Evolutionary conservation across 2,797 vertebrate genomes (phyloP).

Genomic region (Enteromius anoplus): DNA sequence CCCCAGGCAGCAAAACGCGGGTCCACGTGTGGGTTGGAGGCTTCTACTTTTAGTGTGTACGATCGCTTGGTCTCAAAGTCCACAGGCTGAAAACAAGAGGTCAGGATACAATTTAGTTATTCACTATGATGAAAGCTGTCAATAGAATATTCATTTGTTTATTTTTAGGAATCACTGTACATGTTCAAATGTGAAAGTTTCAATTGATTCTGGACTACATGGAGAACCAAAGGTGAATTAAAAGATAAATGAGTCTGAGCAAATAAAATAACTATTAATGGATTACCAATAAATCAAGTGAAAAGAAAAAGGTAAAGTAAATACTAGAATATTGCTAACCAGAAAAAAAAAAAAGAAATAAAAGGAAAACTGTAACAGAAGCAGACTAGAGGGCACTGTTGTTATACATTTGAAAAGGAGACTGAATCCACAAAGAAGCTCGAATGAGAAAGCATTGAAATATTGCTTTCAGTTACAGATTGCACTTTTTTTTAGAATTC

Average conservation of each 20-base stretch:
- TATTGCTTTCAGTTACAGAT: slow-evolving; percentile 2
- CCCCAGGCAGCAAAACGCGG: slow-evolving; percentile 90
- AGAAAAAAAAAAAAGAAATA: neutral
- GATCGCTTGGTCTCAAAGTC: slow-evolving; percentile 93
- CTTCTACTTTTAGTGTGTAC: slow-evolving; percentile 92
- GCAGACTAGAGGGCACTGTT: slow-evolving; percentile 76
- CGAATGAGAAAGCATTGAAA: neutral
- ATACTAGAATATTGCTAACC: neutral
- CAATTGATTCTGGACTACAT: slow-evolving; percentile 11
- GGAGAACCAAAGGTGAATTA: neutral
- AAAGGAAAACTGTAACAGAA: neutral
- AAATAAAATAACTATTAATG: slow-evolving; percentile 18
- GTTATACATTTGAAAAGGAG: slow-evolving; percentile 60
- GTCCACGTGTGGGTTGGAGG: slow-evolving; percentile 89
- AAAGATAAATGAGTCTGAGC: neutral
- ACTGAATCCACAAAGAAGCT: slow-evolving; percentile 37
- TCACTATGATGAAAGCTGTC: slow-evolving; percentile 22
- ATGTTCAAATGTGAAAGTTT: slow-evolving; percentile 19
- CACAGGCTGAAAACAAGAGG: slow-evolving; percentile 78
- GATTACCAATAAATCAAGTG: slow-evolving; percentile 37
- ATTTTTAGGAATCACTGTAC: slow-evolving; percentile 35
- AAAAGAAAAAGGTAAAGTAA: neutral
- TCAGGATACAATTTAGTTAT: slow-evolving; percentile 5
- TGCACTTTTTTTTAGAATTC: slow-evolving; percentile 3
- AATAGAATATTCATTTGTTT: neutral